Evolutionary conservation across 2,888 invertebrate species (phyloP), one percentile per base, ranked within the genome.

Genomic region (Nebria salina): DNA sequence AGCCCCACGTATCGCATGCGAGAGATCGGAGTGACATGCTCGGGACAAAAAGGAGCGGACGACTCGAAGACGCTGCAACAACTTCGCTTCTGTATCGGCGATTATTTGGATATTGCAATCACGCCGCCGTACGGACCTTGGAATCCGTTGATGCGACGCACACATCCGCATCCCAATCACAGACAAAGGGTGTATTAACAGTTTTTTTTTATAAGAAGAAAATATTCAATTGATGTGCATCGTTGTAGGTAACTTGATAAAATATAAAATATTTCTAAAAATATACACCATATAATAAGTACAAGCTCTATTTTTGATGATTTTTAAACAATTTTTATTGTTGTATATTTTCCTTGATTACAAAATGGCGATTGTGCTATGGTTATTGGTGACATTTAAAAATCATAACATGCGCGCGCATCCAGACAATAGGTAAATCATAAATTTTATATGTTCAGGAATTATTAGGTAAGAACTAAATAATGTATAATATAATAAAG

Each of bases 71-170:
- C 98, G 0, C 91, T 99, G 78, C 92, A 93, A 2, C 94, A 94
- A 88, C 93, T 94, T 0, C 93, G 97, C 86, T 98, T 99, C 88
- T 94, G 95, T 85, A 96, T 99, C 86, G 99, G 99, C 0, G 98
- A 98, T 89, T 99, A 96, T 88, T 92, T 99, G 88, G 99, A 99
- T 88, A 98, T 99, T 85, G 97, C 98, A 6, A 98, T 99, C 82
- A 95, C 95, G 41, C 94, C 95, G 64, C 95, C 96, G 0, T 94
- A 94, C 85, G 92, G 95, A 87, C 92, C 94, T 89, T 94, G 94
- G 85, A 94, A 94, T 78, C 92, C 92, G 0, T 90, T 91, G 84
- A 88, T 91, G 84, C 91, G 93, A 89, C 91, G 94, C 85, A 89
- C 92, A 68, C 92, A 94, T 80, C 91, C 93, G 75, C 92, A 93